Base-by-base conservation (phyloP, 2,797 vertebrate genomes). In the Melanotaenia pygmaea region DNA sequence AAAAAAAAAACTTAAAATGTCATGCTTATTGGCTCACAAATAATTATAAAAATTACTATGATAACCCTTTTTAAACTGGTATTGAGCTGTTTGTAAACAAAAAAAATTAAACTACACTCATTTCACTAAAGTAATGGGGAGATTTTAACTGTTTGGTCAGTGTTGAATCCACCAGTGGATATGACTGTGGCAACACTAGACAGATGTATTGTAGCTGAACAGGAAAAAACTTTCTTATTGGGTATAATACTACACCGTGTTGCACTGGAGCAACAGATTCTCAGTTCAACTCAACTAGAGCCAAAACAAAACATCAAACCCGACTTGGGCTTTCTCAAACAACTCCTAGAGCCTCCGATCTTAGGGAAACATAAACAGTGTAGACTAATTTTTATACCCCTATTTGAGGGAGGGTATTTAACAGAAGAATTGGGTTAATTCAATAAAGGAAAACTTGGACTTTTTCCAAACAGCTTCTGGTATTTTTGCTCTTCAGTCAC, bases 401-500 rank as follows among this genome's bases (percentile, higher is more conserved):
- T 63, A 4, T 20, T 16, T 32, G 18, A 47, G 12, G 24, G 10
- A 14, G 22, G n/a, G 40, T 7, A 30, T 45, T 62, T 20, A 28
- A 8, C 38, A 20, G 37, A 30, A 62, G 24, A 43, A 62, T 40
- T 4, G 11, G 60, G 18, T 30, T 45, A 28, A 18, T 45, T 30
- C 2, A 45, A 40, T 71, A 6, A 54, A 64, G 26, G 35, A 63
- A 70, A 50, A 45, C 2, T 14, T 5, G 13, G 22, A 43, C 26
- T 40, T 12, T 30, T 18, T 47, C 30, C 1, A 20, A 22, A 18
- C 3, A 20, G 66, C 24, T 20, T 28, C 30, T 47, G 14, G 16
- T 30, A 51, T 67, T 70, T 45, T 68, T 9, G 16, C 37, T 75
- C 13, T 59, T 70, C 13, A 58, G 24, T 79, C 28, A 20, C 20